Percentiles rank a stretch among this genome's conserved stretches.
phyloP scores from a whole-genome alignment of 2,888 invertebrate genomes.

The Protophormia terraenovae region DNA sequence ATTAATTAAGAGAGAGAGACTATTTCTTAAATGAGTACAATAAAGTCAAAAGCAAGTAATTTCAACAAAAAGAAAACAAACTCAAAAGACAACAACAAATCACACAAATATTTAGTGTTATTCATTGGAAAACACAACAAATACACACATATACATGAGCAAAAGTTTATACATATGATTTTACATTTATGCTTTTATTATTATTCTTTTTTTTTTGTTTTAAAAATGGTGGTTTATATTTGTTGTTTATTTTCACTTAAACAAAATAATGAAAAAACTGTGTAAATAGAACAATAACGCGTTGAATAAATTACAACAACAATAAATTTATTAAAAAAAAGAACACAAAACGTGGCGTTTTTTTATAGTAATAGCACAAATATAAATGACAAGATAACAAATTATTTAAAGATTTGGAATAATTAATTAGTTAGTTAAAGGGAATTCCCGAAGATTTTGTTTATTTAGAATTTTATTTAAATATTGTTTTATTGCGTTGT shows the following conservation, averaged over 20 bases:
- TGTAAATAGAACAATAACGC: constrained; percentile 57
- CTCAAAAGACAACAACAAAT: no score
- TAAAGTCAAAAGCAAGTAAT: neutral
- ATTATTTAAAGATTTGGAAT: neutral
- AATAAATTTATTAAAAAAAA: neutral
- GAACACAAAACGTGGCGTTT: constrained; percentile 56
- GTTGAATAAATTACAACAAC: constrained; percentile 34
- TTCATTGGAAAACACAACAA: neutral
- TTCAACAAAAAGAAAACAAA: constrained; percentile 1
- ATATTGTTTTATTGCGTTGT: no score
- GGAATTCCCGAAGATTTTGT: no score
- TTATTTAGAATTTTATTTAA: no score
- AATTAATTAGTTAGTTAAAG: no score
- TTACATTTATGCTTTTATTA: constrained; percentile 29
- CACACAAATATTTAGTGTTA: neutral
- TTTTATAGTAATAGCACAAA: neutral
- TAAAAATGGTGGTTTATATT: neutral
- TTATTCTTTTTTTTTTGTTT: neutral
- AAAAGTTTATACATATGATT: neutral
- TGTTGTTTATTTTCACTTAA: constrained; percentile 46
- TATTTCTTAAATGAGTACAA: no score
- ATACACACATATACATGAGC: neutral
- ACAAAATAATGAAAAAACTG: constrained; percentile 4
- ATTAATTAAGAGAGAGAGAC: no score
- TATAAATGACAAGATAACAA: neutral